Percentiles rank a stretch among this genome's conserved stretches.
Conservation (phyloP, 2,113 vertebrate species). For the Poicephalus gulielmi region DNA sequence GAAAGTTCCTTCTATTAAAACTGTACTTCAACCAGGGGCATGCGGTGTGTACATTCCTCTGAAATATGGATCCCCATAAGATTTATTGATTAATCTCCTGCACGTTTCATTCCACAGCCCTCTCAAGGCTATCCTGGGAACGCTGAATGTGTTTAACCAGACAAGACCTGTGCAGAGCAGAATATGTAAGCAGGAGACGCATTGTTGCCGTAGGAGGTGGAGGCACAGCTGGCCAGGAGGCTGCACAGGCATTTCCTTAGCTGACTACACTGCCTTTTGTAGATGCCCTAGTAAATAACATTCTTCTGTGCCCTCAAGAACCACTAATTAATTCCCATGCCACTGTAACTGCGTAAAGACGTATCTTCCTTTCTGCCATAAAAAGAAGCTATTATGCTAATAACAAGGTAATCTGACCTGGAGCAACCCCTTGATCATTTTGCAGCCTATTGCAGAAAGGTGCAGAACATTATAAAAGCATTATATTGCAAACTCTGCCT, state of each 20-base stretch:
- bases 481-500: background rate
- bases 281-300: background rate
- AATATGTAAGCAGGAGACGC: background rate
- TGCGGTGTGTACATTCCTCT: background rate
- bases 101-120: background rate
- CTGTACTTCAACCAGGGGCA: background rate
- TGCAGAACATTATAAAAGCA: background rate
- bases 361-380: background rate
- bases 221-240: background rate
- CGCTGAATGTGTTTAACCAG: background rate
- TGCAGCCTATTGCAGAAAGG: background rate
- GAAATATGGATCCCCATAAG: background rate
- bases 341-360: background rate
- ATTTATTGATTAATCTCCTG: background rate
- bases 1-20: background rate
- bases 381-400: background rate
- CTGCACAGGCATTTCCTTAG: background rate
- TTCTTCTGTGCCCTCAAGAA: background rate
- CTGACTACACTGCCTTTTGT: background rate
- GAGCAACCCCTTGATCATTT: background rate
- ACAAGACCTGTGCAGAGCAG: background rate
- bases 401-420: background rate
- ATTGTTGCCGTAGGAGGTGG: background rate
- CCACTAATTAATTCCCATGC: background rate
- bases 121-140: background rate